phyloP scores from a whole-genome alignment of 1,140 invertebrate genomes.

The Diplogasteroides magnus region DNA sequence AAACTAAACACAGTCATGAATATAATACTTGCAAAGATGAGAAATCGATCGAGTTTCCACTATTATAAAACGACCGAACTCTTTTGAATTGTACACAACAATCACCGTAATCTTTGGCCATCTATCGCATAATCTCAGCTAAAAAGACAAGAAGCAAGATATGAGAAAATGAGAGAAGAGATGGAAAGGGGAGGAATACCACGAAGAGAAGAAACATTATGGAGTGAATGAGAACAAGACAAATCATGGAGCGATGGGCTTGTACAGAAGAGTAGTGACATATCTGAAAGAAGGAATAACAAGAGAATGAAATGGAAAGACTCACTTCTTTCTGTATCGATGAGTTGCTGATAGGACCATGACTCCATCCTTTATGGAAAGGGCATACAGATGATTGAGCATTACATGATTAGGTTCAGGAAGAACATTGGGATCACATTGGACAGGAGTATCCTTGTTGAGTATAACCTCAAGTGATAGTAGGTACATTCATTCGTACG shows the following conservation, averaged over 20 bases:
- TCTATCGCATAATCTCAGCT: not conserved
- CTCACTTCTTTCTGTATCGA: slow-evolving; percentile 42
- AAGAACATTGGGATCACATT: slow-evolving; percentile 94
- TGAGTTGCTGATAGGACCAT: slow-evolving; percentile 97
- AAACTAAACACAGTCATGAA: too few species aligned
- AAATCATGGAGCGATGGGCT: too few species aligned
- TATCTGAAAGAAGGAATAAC: slow-evolving; percentile 78
- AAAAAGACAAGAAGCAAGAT: too few species aligned
- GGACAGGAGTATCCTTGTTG: slow-evolving; percentile 86
- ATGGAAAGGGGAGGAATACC: not conserved
- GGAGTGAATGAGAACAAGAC: slow-evolving; percentile 36
- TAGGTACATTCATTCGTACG: too few species aligned
- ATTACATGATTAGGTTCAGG: slow-evolving; percentile 99
- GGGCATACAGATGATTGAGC: slow-evolving; percentile 97
- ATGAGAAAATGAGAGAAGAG: not conserved
- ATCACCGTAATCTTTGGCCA: not conserved
- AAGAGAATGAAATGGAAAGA: not conserved
- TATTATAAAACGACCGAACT: not conserved
- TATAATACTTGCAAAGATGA: too few species aligned
- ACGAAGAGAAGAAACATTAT: not conserved
- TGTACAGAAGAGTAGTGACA: slow-evolving; percentile 96
- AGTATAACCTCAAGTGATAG: slow-evolving; percentile 83
- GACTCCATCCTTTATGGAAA: slow-evolving; percentile 98
- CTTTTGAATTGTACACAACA: not conserved
- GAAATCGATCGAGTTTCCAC: too few species aligned